Evolutionary conservation across 1,140 invertebrate species (phyloP).

Genomic region (Trichoplusia ni): DNA sequence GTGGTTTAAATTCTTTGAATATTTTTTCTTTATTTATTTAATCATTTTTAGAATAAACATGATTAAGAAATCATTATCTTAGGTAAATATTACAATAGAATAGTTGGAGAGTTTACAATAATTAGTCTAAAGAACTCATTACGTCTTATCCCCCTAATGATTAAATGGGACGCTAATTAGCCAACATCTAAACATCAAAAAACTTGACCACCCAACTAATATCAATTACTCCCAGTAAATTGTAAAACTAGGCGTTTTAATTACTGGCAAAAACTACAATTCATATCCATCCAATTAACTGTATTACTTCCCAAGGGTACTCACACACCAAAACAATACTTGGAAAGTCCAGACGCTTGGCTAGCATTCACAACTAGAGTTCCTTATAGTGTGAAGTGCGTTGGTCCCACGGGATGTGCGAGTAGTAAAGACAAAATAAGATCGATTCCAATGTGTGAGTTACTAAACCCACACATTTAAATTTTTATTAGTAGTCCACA

Average conservation of each 20-base stretch:
- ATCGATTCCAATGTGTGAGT: conserved; percentile 62
- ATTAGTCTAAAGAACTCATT: too few relatives aligned
- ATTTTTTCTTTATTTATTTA: not conserved
- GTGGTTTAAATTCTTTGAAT: not conserved
- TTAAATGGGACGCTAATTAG: too few relatives aligned
- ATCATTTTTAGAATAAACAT: too few relatives aligned
- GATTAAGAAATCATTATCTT: too few relatives aligned
- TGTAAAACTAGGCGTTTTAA: too few relatives aligned
- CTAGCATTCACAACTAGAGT: conserved; percentile 66
- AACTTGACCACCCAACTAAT: too few relatives aligned
- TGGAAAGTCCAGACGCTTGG: conserved; percentile 61
- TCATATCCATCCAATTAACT: conserved; percentile 36
- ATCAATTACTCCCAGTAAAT: too few relatives aligned
- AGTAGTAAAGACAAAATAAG: conserved; percentile 77
- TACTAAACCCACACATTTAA: conserved; percentile 9
- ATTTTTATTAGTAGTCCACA: conserved; percentile 44
- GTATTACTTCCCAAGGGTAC: conserved; percentile 44
- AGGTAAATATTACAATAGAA: too few relatives aligned
- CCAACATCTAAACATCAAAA: too few relatives aligned
- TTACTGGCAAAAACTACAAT: not conserved
- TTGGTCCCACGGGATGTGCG: conserved; percentile 74
- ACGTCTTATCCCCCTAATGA: too few relatives aligned
- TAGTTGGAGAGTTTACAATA: too few relatives aligned
- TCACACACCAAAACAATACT: conserved; percentile 51
- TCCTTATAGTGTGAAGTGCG: conserved; percentile 65